phyloP scores from a whole-genome alignment of 1,140 invertebrate species.

The Nasonia longicornis region DNA sequence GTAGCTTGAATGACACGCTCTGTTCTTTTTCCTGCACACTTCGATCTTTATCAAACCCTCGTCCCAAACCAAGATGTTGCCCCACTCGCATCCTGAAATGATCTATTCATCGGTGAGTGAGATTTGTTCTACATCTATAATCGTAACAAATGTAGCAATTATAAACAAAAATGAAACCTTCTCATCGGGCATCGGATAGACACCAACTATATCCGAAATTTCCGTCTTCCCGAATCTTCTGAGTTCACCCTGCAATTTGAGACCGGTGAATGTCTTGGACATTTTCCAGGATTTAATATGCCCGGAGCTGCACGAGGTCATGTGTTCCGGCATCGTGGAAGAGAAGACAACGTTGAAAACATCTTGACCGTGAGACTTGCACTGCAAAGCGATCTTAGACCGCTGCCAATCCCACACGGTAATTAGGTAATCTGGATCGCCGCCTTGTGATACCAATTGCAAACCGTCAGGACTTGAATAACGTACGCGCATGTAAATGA shows the following conservation, averaged over 20 bases:
- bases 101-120: constrained; percentile 66
- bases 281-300: constrained; percentile 97
- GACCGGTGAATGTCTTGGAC: constrained; percentile 87
- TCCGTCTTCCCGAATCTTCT: constrained; percentile 92
- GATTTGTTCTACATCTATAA: too few species aligned
- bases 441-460: constrained; percentile 84
- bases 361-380: constrained; percentile 84
- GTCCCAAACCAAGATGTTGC: constrained; percentile 91
- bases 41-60: constrained; percentile 87
- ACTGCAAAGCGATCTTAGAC: constrained; percentile 79
- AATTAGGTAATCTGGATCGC: constrained; percentile 86
- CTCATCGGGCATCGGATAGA: constrained; percentile 86
- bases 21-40: constrained; percentile 76
- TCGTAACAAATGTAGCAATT: too few species aligned
- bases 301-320: constrained; percentile 81
- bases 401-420: constrained; percentile 90
- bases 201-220: constrained; percentile 87
- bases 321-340: constrained; percentile 78
- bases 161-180: constrained; percentile 71
- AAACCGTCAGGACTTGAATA: constrained; percentile 79
- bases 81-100: constrained; percentile 88
- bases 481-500: background rate
- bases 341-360: constrained; percentile 86
- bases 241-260: constrained; percentile 87
- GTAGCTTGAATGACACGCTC: constrained; percentile 79